Evolutionary conservation across 2,888 invertebrate genomes (phyloP), one percentile per base, ranked within the genome.

Genomic region (Lasioglossum oenotherae): DNA sequence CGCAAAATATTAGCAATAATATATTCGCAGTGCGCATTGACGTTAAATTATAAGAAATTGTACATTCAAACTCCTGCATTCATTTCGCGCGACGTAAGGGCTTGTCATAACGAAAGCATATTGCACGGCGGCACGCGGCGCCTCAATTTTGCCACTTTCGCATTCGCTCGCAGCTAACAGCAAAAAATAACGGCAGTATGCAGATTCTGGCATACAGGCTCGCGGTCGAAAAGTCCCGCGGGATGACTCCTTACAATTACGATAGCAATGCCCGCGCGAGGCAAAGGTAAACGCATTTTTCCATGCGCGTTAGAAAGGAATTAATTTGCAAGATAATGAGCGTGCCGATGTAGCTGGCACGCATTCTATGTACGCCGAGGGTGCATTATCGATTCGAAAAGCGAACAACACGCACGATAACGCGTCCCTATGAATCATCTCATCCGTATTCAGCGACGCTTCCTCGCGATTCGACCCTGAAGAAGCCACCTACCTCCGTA

Each of bases 281-380:
- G 41, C 69, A n/a, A 77, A 75, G 60, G 69, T 69, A 86, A 67
- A 77, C 31, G 82, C 79, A 80, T 85, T 79, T 85, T 87, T 87
- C 53, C 86, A 67, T 57, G 74, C 74, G 77, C 82, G 80, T 35
- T 79, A 85, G 87, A 83, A 83, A 83, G 86, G 87, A 87, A 87
- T 87, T 87, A 78, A 87, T 87, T 87, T 87, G 87, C 87, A 87
- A 86, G 86, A 86, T 87, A 87, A 87, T 83, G 87, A 87, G 86
- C 82, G 64, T 75, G 86, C 82, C 80, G 82, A 78, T 87, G 86
- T 87, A 86, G 86, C 85, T 46, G 75, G 80, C 86, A 82, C 82
- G 87, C 86, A 78, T 87, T 82, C 79, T 86, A 49, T 86, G 86
- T 86, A 79, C 71, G 60, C 80, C 78, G 53, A 27, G 69, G 69